Conservation (phyloP, 2,797 vertebrate genomes). For the Leptodactylus fallax region DNA sequence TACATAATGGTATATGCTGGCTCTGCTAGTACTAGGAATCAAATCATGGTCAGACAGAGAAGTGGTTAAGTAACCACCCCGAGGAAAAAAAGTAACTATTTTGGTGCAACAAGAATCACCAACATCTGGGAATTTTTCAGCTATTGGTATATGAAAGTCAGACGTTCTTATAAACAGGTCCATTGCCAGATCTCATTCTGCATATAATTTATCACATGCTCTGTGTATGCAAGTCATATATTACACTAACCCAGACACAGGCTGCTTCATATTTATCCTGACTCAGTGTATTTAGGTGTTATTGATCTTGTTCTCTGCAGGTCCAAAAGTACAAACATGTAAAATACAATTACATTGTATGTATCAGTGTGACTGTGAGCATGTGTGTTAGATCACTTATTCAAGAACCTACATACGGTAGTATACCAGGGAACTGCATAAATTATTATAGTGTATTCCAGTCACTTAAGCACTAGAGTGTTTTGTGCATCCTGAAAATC, state of each 20-base stretch:
- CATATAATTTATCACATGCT: conserved; percentile 45
- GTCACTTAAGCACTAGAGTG: too few species aligned
- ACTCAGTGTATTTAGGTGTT: not conserved
- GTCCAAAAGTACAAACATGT: not conserved
- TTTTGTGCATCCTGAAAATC: too few species aligned
- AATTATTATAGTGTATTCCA: too few species aligned
- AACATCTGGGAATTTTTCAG: conserved; percentile 35
- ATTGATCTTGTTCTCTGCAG: not conserved
- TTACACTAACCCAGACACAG: not conserved
- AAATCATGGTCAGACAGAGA: not conserved
- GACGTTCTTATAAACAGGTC: conserved; percentile 39
- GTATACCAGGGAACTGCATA: too few species aligned
- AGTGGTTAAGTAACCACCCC: not conserved
- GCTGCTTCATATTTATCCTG: not conserved
- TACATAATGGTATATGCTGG: not conserved
- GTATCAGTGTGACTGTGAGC: not conserved
- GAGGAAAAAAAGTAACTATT: not conserved
- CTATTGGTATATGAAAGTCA: conserved; percentile 40
- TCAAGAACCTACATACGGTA: too few species aligned
- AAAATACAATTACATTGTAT: not conserved
- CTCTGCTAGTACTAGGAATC: not conserved
- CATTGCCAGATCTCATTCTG: conserved; percentile 30
- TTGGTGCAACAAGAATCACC: not conserved
- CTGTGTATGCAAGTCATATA: conserved; percentile 11
- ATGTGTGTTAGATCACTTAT: too few species aligned